phyloP scores from a whole-genome alignment of 2,888 invertebrate species.

The Phengaris alcon region DNA sequence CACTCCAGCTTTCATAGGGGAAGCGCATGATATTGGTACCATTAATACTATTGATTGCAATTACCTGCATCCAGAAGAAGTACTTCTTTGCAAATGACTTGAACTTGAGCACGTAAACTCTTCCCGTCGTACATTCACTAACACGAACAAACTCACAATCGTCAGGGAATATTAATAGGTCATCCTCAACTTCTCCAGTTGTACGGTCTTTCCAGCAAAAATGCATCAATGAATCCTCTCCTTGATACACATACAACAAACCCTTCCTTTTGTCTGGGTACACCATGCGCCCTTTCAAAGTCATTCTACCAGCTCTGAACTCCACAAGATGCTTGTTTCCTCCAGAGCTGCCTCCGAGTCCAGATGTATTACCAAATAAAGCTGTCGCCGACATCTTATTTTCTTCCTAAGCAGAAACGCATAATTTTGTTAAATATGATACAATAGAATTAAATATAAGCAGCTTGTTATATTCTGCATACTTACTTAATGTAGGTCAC shows the following conservation, averaged over 20 bases:
- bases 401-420: not conserved
- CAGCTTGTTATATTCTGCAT: not conserved
- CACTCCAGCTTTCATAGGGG: too few relatives aligned
- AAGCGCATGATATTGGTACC: not conserved
- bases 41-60: not conserved
- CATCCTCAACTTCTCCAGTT: slow-evolving; percentile 95
- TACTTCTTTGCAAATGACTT: slow-evolving; percentile 95
- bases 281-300: slow-evolving; percentile 94
- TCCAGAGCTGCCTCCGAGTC: slow-evolving; percentile 88
- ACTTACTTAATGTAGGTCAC: not conserved
- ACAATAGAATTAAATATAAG: not conserved
- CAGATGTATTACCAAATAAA: slow-evolving; percentile 86
- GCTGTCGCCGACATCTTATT: slow-evolving; percentile 82
- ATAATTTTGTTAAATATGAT: not conserved
- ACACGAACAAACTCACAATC: slow-evolving; percentile 98
- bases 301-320: slow-evolving; percentile 98
- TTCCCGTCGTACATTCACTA: slow-evolving; percentile 95
- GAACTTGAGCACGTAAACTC: slow-evolving; percentile 97
- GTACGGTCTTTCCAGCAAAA: slow-evolving; percentile 99
- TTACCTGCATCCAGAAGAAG: slow-evolving; percentile 99
- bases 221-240: slow-evolving; percentile 98
- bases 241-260: slow-evolving; percentile 95
- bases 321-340: slow-evolving; percentile 95
- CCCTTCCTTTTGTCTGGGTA: slow-evolving; percentile 97
- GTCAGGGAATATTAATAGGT: slow-evolving; percentile 98